These are phyloP conservation scores for Eupithecia insigniata DNA, from an alignment of 2,888 invertebrate genomes.

Conservation along the genomic window DNA sequence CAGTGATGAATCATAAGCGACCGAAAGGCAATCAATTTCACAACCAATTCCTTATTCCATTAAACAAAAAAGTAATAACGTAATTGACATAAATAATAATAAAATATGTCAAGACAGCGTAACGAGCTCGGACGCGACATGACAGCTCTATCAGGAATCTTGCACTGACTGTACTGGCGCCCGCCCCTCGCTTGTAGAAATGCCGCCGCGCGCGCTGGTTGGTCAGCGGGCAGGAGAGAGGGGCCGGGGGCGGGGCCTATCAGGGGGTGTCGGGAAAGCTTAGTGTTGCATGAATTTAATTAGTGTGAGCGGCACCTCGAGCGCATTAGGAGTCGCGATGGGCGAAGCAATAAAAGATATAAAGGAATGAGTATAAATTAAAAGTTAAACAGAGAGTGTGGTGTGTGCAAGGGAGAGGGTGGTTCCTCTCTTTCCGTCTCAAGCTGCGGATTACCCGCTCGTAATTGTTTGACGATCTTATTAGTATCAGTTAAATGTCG, in stretches of 20 bases:
- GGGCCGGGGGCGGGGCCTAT: conserved; percentile 57
- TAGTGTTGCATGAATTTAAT: conserved; percentile 85
- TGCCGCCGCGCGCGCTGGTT: conserved; percentile 56
- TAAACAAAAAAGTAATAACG: conserved; percentile 82
- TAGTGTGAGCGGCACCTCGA: conserved; percentile 83
- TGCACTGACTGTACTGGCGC: conserved; percentile 66
- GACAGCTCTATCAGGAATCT: conserved; percentile 83
- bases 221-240: conserved; percentile 48
- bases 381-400: conserved; percentile 82
- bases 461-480: conserved; percentile 85
- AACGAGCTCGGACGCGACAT: conserved; percentile 80
- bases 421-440: conserved; percentile 51
- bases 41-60: conserved; percentile 83
- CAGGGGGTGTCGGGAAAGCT: conserved; percentile 64
- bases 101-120: conserved; percentile 83
- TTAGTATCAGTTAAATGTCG: conserved; percentile 84
- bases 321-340: conserved; percentile 84
- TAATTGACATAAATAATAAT: conserved; percentile 85
- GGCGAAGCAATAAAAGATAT: conserved; percentile 85
- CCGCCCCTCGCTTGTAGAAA: conserved; percentile 51
- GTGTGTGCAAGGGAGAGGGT: conserved; percentile 61
- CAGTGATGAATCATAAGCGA: conserved; percentile 83
- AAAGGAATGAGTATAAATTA: conserved; percentile 85
- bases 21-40: conserved; percentile 83
- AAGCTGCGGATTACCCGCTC: conserved; percentile 66